Evolutionary conservation across 2,113 vertebrate species (phyloP).

Genomic region (Prolemur simus): DNA sequence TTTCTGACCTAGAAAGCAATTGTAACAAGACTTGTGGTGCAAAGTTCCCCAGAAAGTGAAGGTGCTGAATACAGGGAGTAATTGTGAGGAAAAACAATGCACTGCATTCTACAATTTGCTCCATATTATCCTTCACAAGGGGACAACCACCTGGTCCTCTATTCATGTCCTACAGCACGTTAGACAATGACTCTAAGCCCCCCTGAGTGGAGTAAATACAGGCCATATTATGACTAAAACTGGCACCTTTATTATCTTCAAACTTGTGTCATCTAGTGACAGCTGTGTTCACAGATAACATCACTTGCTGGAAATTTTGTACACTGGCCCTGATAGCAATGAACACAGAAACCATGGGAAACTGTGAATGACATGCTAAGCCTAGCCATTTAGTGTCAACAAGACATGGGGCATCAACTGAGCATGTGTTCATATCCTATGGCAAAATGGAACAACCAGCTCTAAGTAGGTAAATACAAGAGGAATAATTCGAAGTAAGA

Average conservation of each 20-base stretch:
- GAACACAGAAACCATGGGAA: background rate
- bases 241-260: background rate
- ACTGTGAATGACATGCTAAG: background rate
- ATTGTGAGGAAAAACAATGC: background rate
- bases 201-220: background rate
- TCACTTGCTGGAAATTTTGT: background rate
- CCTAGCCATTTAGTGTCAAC: background rate
- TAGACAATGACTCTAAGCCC: background rate
- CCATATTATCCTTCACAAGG: background rate
- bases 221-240: background rate
- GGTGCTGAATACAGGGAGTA: background rate
- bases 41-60: background rate
- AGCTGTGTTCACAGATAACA: background rate
- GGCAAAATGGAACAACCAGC: background rate
- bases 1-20: background rate
- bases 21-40: background rate
- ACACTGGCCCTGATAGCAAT: no score
- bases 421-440: background rate
- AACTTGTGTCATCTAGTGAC: background rate
- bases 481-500: background rate
- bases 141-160: background rate
- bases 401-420: background rate
- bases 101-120: background rate
- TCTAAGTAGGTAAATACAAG: background rate
- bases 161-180: background rate